Base-by-base conservation (phyloP, 2,797 vertebrate genomes). In the Antennarius maculatus region DNA sequence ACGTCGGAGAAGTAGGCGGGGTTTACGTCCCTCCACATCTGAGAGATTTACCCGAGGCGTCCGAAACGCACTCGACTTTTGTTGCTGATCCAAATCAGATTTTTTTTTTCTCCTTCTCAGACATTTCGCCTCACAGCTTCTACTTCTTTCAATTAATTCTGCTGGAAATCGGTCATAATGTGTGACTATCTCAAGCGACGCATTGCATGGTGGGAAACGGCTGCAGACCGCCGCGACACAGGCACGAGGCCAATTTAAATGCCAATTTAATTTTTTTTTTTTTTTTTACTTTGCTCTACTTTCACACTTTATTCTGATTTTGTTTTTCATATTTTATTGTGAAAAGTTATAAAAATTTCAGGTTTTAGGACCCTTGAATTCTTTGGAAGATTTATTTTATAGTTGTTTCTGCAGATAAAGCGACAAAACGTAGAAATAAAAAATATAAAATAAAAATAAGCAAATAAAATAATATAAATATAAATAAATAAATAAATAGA, bases 31-130 rank as follows among this genome's bases (percentile, higher is more conserved):
- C 77, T 74, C 28, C 53, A 91, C 83, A 86, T 89, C 84, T 84
- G 76, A 89, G 80, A 86, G 83, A 86, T 86, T 88, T 89, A 85
- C 88, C 83, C 65, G 74, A 90, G 87, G 88, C 87, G 89, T 84
- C 71, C 72, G 70, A 83, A 84, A 82, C 85, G 80, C 57, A 82
- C 76, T 85, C 69, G 74, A 83, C 84, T 88, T 87, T 74, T 88
- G 87, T 85, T 80, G 80, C 80, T 82, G 85, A 90, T 90, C 85
- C 86, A 90, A 86, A 89, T 87, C 88, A 70, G 71, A 3, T 34
- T 34, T 60, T 65, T 71, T 54, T 72, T 74, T 42, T 48, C 17
- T 4, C 13, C 54, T 54, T 42, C 50, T 67, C 77, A 81, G 74
- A 83, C 77, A 5, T 66, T 45, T 49, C 74, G 81, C 85, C 83